Conservation (phyloP, 2,888 invertebrate genomes). For the Deilephila porcellus region DNA sequence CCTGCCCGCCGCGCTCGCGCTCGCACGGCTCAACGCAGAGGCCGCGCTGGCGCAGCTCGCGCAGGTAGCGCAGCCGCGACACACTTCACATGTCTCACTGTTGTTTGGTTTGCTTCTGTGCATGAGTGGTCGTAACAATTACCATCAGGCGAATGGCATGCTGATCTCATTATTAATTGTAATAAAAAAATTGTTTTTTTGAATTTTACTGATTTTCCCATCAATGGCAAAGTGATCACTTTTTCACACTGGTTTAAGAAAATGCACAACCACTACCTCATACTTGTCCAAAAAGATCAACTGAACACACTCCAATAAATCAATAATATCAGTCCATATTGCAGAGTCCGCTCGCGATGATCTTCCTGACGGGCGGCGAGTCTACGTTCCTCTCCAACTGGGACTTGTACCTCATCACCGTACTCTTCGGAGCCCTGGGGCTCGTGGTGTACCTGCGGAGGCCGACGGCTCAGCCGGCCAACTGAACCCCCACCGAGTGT, state of each 20-base stretch:
- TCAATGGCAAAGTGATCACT: no score
- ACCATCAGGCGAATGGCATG: no score
- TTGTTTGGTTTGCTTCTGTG: no score
- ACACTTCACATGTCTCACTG: no score
- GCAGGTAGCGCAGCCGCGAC: no score
- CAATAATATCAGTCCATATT: conserved; percentile 64
- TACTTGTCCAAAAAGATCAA: no score
- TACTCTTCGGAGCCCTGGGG: conserved; percentile 92
- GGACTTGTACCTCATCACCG: conserved; percentile 96
- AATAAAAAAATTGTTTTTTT: no score
- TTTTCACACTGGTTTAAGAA: no score
- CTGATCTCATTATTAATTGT: no score
- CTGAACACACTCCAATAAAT: conserved; percentile 8
- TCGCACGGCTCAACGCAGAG: conserved; percentile 88
- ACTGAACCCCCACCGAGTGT: conserved; percentile 14
- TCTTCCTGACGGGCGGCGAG: conserved; percentile 87
- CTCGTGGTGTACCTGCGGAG: conserved; percentile 92
- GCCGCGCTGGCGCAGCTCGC: conserved; percentile 39
- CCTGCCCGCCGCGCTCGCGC: conserved; percentile 94
- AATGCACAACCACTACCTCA: no score
- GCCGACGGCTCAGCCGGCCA: conserved; percentile 63
- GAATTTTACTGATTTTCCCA: no score
- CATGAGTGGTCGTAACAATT: no score
- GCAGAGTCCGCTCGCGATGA: conserved; percentile 86
- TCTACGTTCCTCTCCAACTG: conserved; percentile 93